These are phyloP conservation scores for Rhinogobius similis DNA, from an alignment of 2,113 vertebrate species.

Conservation along the genomic window DNA sequence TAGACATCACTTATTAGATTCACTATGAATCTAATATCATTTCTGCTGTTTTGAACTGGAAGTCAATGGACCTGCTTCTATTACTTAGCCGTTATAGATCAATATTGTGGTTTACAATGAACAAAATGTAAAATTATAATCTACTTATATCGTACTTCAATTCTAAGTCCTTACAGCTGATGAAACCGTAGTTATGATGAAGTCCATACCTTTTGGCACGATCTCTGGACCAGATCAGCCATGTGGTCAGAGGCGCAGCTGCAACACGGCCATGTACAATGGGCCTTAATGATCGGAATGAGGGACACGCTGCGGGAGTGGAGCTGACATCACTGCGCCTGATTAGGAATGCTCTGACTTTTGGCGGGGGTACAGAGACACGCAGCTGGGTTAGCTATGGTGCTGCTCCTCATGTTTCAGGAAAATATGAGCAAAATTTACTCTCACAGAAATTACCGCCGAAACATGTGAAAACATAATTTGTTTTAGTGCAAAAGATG, in stretches of 20 bases:
- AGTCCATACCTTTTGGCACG: too few relatives aligned
- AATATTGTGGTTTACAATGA: too few relatives aligned
- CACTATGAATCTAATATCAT: too few relatives aligned
- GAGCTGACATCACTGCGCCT: slow-evolving; percentile 51
- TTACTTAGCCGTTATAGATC: too few relatives aligned
- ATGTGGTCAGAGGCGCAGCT: slow-evolving; percentile 27
- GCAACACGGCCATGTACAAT: slow-evolving; percentile 37
- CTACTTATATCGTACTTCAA: too few relatives aligned
- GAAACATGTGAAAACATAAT: not conserved
- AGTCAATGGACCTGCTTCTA: too few relatives aligned
- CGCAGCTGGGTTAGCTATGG: not conserved
- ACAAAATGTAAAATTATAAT: too few relatives aligned
- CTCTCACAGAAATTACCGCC: not conserved
- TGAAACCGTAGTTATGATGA: too few relatives aligned
- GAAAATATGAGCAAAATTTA: not conserved
- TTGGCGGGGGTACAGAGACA: slow-evolving; percentile 18
- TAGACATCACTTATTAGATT: too few relatives aligned
- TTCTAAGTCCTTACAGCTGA: too few relatives aligned
- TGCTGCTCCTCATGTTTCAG: not conserved
- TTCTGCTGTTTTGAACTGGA: too few relatives aligned
- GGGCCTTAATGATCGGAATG: slow-evolving; percentile 48
- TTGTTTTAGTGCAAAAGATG: not conserved
- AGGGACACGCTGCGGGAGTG: slow-evolving; percentile 48
- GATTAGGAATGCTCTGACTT: slow-evolving; percentile 45
- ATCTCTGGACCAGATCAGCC: too few relatives aligned